phyloP scores from a whole-genome alignment of 23 tunicate genomes.

The Oikopleura dioica region DNA sequence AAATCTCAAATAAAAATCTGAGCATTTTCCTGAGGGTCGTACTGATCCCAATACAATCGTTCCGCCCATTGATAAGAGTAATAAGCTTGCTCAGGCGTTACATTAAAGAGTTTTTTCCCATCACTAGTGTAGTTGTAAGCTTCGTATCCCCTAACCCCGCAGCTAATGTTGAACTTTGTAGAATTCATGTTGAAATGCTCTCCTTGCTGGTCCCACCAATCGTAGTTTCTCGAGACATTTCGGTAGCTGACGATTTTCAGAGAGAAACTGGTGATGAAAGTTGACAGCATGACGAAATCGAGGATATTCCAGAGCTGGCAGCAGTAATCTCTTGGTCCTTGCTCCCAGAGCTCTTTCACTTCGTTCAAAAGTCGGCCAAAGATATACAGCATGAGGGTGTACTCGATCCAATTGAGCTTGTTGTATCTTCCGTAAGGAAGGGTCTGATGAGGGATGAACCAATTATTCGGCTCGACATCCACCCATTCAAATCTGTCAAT shows the following conservation, averaged over 20 bases:
- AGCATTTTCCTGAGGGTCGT: not conserved
- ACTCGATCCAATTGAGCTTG: slow-evolving; percentile 58
- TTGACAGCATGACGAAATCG: slow-evolving; percentile 46
- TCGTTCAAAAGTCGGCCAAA: slow-evolving; percentile 55
- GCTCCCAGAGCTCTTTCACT: slow-evolving; percentile 38
- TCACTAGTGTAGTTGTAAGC: too few relatives aligned
- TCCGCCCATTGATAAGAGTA: not conserved
- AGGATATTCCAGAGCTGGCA: slow-evolving; percentile 59
- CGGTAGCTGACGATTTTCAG: slow-evolving; percentile 27
- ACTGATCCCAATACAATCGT: not conserved
- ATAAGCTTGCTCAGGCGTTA: not conserved
- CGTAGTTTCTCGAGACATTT: slow-evolving; percentile 15
- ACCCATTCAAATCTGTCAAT: slow-evolving; percentile 31
- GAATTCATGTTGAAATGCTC: not conserved
- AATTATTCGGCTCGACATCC: not conserved
- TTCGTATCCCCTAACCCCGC: not conserved
- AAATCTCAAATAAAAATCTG: not conserved
- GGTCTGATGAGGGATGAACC: slow-evolving; percentile 25
- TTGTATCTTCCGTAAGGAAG: slow-evolving; percentile 28
- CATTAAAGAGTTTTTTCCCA: too few relatives aligned
- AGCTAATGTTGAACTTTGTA: not conserved
- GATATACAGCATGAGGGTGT: slow-evolving; percentile 37
- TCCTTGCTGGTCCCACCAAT: not conserved
- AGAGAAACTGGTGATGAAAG: slow-evolving; percentile 38
- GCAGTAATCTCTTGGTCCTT: slow-evolving; percentile 48